Evolutionary conservation across 1,140 invertebrate genomes (phyloP).

Genomic region (Gryllus bimaculatus): DNA sequence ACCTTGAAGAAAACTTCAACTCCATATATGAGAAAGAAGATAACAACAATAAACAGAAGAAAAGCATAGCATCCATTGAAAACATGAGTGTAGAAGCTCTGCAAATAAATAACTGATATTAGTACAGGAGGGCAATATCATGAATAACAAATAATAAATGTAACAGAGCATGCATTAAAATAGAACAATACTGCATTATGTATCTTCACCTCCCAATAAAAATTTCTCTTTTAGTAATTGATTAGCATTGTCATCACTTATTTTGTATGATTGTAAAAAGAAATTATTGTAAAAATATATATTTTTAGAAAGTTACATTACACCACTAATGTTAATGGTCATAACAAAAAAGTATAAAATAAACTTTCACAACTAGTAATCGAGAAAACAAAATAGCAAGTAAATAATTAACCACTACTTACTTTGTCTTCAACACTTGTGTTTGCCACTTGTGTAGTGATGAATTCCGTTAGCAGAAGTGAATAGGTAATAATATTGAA

Average conservation of each 20-base stretch:
- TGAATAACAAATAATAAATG: no score
- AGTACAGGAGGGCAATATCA: no score
- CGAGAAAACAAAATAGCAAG: no score
- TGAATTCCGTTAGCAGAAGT: slow-evolving; percentile 69
- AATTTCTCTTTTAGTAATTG: no score
- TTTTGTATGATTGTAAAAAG: no score
- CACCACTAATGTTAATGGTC: background rate
- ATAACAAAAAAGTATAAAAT: no score
- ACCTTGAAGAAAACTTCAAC: slow-evolving; percentile 93
- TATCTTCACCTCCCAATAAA: no score
- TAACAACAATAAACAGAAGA: slow-evolving; percentile 78
- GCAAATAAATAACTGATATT: slow-evolving; percentile 30
- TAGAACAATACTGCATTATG: no score
- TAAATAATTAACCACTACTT: slow-evolving; percentile 16
- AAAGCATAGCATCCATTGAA: slow-evolving; percentile 90
- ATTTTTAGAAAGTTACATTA: background rate
- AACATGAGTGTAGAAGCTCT: slow-evolving; percentile 69
- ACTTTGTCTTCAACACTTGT: slow-evolving; percentile 51
- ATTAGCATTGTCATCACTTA: no score
- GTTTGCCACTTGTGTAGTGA: slow-evolving; percentile 55
- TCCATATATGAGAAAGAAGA: slow-evolving; percentile 91
- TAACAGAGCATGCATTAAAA: no score
- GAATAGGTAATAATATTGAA: slow-evolving; percentile 87
- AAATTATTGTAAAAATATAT: background rate
- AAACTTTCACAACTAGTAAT: no score